phyloP scores from a whole-genome alignment of 1,140 invertebrate species.

The Drosophila lowei region DNA sequence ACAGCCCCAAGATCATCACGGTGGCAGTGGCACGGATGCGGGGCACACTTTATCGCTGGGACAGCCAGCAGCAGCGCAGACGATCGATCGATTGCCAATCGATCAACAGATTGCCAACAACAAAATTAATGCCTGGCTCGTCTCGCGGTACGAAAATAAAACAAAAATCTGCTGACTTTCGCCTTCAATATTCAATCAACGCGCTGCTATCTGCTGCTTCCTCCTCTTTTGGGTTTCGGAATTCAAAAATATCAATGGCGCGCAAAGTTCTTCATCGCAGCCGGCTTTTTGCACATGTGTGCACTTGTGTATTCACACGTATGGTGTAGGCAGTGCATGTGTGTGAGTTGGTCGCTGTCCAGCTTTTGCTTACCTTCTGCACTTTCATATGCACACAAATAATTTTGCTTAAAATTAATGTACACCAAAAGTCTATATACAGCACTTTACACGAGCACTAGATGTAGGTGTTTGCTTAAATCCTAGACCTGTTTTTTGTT shows the following conservation, averaged over 20 bases:
- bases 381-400: constrained; percentile 62
- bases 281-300: constrained; percentile 39
- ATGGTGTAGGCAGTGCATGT: background rate
- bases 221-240: background rate
- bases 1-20: constrained; percentile 73
- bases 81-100: constrained; percentile 37
- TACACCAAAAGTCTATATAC: constrained; percentile 44
- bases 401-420: constrained; percentile 53
- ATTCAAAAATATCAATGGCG: constrained; percentile 1
- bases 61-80: background rate
- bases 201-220: constrained; percentile 1
- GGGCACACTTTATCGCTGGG: constrained; percentile 39
- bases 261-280: constrained; percentile 10
- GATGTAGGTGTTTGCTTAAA: constrained; percentile 20
- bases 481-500: no score
- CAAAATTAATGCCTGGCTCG: background rate
- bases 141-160: constrained; percentile 15
- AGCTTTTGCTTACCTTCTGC: constrained; percentile 54
- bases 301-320: background rate
- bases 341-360: background rate
- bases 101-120: constrained; percentile 45
- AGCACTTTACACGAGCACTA: constrained; percentile 44
- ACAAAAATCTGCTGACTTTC: constrained; percentile 24
- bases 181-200: constrained; percentile 29
- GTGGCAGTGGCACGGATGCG: constrained; percentile 37